These are phyloP conservation scores for Athalia rosae DNA, from an alignment of 2,888 invertebrate genomes.

Conservation along the genomic window DNA sequence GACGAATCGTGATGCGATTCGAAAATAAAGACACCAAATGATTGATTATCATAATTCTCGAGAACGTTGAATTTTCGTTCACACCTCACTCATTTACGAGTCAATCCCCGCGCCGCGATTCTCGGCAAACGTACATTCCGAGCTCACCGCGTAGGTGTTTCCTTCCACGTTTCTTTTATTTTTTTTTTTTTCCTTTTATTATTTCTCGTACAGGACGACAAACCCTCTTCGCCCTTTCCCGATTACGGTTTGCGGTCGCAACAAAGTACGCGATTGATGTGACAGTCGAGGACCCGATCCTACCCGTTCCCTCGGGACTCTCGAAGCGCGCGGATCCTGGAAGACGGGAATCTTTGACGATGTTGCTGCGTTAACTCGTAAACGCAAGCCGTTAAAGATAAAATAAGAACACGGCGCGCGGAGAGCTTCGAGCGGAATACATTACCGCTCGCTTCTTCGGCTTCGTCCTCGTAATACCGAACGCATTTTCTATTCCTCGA, in stretches of 20 bases:
- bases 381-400: conserved; percentile 58
- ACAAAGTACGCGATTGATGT: conserved; percentile 39
- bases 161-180: too few species aligned
- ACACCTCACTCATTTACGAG: too few species aligned
- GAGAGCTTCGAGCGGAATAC: conserved; percentile 20
- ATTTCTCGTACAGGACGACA: background rate
- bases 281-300: background rate
- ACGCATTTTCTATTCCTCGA: too few species aligned
- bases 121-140: too few species aligned
- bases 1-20: conserved; percentile 52
- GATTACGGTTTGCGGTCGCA: conserved; percentile 29
- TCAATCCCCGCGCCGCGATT: too few species aligned
- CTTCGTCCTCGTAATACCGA: background rate
- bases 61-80: too few species aligned
- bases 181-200: too few species aligned
- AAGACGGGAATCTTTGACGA: conserved; percentile 32
- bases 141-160: too few species aligned
- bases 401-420: conserved; percentile 51
- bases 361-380: conserved; percentile 51
- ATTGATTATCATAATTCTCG: too few species aligned
- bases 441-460: background rate
- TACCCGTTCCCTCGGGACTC: conserved; percentile 12
- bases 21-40: conserved; percentile 19
- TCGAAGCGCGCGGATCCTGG: conserved; percentile 18
- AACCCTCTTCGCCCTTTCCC: conserved; percentile 15